These are phyloP conservation scores for Pipra filicauda DNA, from an alignment of 2,113 vertebrate genomes.

Conservation along the genomic window DNA sequence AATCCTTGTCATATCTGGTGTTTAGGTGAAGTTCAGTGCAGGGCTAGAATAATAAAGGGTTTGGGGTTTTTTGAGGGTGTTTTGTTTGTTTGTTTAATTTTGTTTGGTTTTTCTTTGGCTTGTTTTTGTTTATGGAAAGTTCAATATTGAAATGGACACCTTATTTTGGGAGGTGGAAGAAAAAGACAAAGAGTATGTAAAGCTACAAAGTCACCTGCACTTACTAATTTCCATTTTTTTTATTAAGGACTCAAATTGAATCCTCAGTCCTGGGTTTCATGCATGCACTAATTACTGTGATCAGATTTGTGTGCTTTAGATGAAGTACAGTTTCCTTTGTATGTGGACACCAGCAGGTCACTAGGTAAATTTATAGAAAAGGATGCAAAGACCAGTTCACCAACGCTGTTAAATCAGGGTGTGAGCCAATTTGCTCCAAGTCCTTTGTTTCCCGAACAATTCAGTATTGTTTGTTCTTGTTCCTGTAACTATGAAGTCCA, in stretches of 20 bases:
- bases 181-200: background rate
- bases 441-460: background rate
- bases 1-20: background rate
- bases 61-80: background rate
- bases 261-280: background rate
- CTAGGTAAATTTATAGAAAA: rapidly evolving
- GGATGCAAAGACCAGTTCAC: background rate
- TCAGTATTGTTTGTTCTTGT: background rate
- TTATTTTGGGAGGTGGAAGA: background rate
- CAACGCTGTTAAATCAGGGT: background rate
- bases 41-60: background rate
- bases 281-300: background rate
- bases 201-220: background rate
- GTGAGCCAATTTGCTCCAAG: background rate
- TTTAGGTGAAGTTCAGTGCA: background rate
- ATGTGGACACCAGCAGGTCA: background rate
- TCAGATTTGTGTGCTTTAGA: background rate
- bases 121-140: background rate
- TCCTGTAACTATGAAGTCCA: background rate
- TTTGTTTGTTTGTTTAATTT: no score
- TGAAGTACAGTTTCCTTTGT: background rate
- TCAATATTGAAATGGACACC: background rate
- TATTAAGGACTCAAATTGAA: background rate
- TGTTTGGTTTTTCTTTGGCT: no score
- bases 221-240: background rate